These are phyloP conservation scores for Muschampia plurimacula DNA, from an alignment of 2,888 invertebrate species.

Conservation along the genomic window DNA sequence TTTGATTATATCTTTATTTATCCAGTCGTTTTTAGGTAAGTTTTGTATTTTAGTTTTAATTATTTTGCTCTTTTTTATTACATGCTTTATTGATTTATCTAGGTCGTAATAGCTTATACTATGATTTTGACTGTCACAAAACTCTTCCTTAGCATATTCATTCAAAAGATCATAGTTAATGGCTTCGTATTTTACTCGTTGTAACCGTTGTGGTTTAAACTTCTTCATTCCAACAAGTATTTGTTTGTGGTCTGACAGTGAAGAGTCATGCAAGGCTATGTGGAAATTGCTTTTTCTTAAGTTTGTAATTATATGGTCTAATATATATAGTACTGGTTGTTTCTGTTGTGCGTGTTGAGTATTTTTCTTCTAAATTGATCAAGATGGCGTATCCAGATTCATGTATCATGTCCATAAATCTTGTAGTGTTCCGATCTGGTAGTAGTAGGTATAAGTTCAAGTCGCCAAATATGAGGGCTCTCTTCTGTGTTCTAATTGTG, in stretches of 20 bases:
- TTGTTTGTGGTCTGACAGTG: slow-evolving; percentile 11
- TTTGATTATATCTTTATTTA: slow-evolving; percentile 1
- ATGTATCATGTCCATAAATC: not conserved
- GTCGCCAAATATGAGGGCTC: not conserved
- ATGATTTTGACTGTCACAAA: not conserved
- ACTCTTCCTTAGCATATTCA: not conserved
- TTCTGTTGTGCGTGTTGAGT: not conserved
- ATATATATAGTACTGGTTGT: not conserved
- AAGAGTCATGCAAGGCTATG: not conserved
- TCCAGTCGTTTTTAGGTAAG: slow-evolving; percentile 7
- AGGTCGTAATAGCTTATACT: not conserved
- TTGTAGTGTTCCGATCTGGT: not conserved
- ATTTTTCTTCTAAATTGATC: slow-evolving; percentile 3
- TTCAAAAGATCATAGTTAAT: not conserved
- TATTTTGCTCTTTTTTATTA: slow-evolving; percentile 1
- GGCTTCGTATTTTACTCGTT: not conserved
- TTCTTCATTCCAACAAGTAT: slow-evolving; percentile 15
- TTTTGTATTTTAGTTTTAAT: slow-evolving; percentile 4
- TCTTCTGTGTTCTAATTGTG: not conserved
- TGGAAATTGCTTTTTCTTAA: not conserved
- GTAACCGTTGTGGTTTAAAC: not conserved
- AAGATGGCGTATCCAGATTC: not conserved
- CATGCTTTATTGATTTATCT: not conserved
- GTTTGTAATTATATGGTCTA: slow-evolving; percentile 8
- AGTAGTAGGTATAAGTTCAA: not conserved